phyloP scores from a whole-genome alignment of 1,140 invertebrate genomes.

The Leptinotarsa lineolata region DNA sequence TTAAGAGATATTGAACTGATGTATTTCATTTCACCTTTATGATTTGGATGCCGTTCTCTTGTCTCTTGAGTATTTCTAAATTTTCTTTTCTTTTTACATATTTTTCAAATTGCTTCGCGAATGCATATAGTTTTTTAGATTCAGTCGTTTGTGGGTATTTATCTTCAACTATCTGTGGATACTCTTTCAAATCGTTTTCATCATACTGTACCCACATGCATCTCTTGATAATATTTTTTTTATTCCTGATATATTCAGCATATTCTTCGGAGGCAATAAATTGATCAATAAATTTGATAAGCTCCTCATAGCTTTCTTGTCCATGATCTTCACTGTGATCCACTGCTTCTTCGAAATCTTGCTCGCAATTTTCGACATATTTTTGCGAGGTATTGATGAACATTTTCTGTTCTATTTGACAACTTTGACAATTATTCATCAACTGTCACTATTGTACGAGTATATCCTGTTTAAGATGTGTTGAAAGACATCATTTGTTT shows the following conservation, averaged over 20 bases:
- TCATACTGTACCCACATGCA: constrained; percentile 24
- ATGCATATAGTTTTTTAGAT: constrained; percentile 34
- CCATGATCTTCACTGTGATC: constrained; percentile 1
- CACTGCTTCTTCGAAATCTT: not conserved
- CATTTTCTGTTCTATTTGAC: constrained; percentile 1
- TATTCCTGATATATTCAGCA: constrained; percentile 25
- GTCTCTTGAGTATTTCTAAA: constrained; percentile 21
- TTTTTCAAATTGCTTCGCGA: constrained; percentile 35
- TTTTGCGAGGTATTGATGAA: not conserved
- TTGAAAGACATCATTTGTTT: no score
- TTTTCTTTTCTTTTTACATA: constrained; percentile 25
- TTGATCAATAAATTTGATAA: constrained; percentile 37
- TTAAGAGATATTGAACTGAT: no score
- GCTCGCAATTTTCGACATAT: not conserved
- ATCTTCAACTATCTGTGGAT: constrained; percentile 9
- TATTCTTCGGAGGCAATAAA: constrained; percentile 40
- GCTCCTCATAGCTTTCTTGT: constrained; percentile 19
- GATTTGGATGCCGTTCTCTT: constrained; percentile 27
- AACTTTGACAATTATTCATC: not conserved
- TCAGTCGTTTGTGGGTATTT: constrained; percentile 30
- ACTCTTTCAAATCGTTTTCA: constrained; percentile 26
- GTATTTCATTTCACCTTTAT: constrained; percentile 23
- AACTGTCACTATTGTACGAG: no score
- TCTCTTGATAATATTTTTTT: constrained; percentile 30
- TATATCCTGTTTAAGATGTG: no score